Percentiles rank a stretch among this genome's conserved stretches.
These are phyloP conservation scores for Corticium candelabrum DNA, from an alignment of 37 sponge, comb jelly and placozoan genomes.

Conservation along the genomic window DNA sequence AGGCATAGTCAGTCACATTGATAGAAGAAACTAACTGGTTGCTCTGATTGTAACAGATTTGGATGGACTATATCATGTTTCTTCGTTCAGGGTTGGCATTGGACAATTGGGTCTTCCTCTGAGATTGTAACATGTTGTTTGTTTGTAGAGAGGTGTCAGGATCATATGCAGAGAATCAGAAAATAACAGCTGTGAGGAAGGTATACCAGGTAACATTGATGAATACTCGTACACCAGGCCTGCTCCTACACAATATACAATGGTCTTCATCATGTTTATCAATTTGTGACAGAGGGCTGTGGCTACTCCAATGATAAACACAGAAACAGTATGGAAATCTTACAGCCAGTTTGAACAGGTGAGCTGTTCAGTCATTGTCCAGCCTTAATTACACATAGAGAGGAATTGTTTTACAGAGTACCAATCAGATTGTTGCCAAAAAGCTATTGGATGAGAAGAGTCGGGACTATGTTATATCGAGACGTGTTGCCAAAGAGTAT, in stretches of 20 bases:
- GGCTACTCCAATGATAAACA: conserved; percentile 50
- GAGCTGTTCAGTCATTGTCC: background rate
- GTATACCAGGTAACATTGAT: conserved; percentile 51
- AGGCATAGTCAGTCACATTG: no score
- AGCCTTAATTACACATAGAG: background rate
- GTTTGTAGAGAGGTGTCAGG: conserved; percentile 57
- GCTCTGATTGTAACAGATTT: conserved; percentile 25
- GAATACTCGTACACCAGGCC: background rate
- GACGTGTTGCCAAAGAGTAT: conserved; percentile 56
- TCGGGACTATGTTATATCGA: conserved; percentile 49
- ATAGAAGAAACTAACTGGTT: no score
- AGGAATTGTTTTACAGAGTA: conserved; percentile 50
- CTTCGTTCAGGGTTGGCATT: conserved; percentile 61
- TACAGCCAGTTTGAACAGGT: conserved; percentile 87
- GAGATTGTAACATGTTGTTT: background rate
- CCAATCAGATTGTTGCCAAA: conserved; percentile 56
- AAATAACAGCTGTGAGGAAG: conserved; percentile 52
- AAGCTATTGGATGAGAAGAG: conserved; percentile 58
- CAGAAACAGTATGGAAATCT: conserved; percentile 84
- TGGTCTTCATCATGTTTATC: background rate
- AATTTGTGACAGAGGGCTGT: conserved; percentile 28
- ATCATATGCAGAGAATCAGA: conserved; percentile 86
- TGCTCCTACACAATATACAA: background rate
- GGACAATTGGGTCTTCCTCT: background rate
- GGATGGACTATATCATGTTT: conserved; percentile 83